These are phyloP conservation scores for Austrolebias charrua DNA, from an alignment of 2,797 vertebrate species.

Conservation along the genomic window DNA sequence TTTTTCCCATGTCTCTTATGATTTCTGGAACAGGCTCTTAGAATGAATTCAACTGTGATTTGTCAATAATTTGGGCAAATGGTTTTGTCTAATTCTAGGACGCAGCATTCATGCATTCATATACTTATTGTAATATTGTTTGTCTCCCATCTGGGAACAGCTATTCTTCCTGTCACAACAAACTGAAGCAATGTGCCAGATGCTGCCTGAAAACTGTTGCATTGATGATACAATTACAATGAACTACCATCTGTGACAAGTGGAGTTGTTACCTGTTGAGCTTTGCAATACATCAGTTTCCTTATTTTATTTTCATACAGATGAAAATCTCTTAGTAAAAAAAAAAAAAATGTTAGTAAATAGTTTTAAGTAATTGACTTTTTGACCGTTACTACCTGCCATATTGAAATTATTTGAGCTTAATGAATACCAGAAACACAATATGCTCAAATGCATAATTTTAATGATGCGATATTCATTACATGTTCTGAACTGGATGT, in stretches of 20 bases:
- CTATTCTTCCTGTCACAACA: constrained; percentile 27
- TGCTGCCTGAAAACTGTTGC: constrained; percentile 37
- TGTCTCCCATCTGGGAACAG: constrained; percentile 5
- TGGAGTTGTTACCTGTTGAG: constrained; percentile 30
- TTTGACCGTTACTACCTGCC: background rate
- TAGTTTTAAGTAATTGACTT: constrained; percentile 27
- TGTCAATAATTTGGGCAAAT: constrained; percentile 15
- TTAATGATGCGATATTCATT: constrained; percentile 11
- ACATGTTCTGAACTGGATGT: constrained; percentile 2
- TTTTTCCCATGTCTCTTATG: too few species aligned
- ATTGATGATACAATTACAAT: constrained; percentile 44
- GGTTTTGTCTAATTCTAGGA: constrained; percentile 4
- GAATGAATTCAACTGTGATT: background rate
- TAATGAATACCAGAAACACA: constrained; percentile 19
- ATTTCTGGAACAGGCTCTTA: too few species aligned
- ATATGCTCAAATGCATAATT: background rate
- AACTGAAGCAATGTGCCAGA: constrained; percentile 33
- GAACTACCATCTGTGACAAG: constrained; percentile 51
- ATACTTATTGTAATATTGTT: constrained; percentile 20
- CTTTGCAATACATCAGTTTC: constrained; percentile 10
- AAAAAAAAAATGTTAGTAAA: background rate
- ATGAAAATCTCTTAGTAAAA: constrained; percentile 16
- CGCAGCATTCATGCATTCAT: constrained; percentile 17
- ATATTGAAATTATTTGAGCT: constrained; percentile 6
- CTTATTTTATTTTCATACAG: constrained; percentile 2